Percentiles rank a stretch among this genome's conserved stretches.
Conservation (phyloP, 2,888 invertebrate species). For the Frankliniella intonsa region DNA sequence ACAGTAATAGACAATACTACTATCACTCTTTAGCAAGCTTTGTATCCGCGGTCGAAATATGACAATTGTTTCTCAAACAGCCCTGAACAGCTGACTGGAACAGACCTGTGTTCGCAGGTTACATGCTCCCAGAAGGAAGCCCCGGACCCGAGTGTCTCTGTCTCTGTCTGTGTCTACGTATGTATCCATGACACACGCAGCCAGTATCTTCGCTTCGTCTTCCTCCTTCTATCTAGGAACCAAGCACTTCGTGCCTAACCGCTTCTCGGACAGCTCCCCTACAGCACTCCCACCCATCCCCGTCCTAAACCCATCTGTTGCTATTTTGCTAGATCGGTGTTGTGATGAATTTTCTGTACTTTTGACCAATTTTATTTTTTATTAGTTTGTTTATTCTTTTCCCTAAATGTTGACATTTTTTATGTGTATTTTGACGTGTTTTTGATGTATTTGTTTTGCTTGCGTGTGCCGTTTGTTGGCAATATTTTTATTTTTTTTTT, state of each 20-base stretch:
- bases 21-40: too few relatives aligned
- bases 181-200: background rate
- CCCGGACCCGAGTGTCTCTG: background rate
- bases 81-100: background rate
- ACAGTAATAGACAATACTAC: too few relatives aligned
- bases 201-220: background rate
- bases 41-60: too few relatives aligned
- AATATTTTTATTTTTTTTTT: too few relatives aligned
- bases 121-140: background rate
- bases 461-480: background rate
- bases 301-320: background rate
- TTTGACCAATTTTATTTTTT: background rate
- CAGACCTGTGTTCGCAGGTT: slow-evolving; percentile 1
- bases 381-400: background rate
- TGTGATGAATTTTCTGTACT: background rate
- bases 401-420: background rate
- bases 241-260: slow-evolving; percentile 5
- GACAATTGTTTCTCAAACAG: background rate
- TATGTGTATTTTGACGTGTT: background rate
- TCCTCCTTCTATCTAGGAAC: slow-evolving; percentile 3
- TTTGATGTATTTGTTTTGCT: background rate
- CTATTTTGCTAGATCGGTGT: background rate
- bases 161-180: slow-evolving; percentile 1
- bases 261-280: background rate
- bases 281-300: background rate